These are phyloP conservation scores for Octomys mimax DNA, from an alignment of 2,797 vertebrate genomes.

Conservation along the genomic window DNA sequence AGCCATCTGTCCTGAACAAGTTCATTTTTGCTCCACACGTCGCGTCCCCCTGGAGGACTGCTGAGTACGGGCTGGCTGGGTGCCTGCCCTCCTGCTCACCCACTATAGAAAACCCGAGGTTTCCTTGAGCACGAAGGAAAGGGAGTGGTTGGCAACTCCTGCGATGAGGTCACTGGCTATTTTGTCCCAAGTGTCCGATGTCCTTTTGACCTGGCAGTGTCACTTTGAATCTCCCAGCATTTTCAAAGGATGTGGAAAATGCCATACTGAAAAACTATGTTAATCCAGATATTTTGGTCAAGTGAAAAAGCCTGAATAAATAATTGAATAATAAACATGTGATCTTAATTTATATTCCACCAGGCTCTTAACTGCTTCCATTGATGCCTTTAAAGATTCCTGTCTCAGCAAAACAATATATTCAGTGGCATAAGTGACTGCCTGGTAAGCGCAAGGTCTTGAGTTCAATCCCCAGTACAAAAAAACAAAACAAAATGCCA, in stretches of 20 bases:
- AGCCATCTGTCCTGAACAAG: slow-evolving; percentile 78
- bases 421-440: no score
- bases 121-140: slow-evolving; percentile 76
- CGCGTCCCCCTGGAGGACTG: neutral
- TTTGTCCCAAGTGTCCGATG: slow-evolving; percentile 61
- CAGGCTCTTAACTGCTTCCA: neutral
- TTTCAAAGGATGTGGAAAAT: slow-evolving; percentile 38
- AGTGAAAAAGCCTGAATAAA: slow-evolving; percentile 46
- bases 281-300: slow-evolving; percentile 10
- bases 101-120: slow-evolving; percentile 49
- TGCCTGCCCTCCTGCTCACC: slow-evolving; percentile 52
- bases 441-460: no score
- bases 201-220: slow-evolving; percentile 39
- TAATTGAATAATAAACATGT: slow-evolving; percentile 31
- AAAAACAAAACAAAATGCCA: neutral
- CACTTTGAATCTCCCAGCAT: neutral
- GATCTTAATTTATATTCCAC: neutral
- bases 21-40: slow-evolving; percentile 59
- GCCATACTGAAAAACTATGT: neutral
- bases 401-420: neutral
- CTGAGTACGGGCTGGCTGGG: slow-evolving; percentile 53
- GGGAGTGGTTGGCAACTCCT: slow-evolving; percentile 63
- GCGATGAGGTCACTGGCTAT: slow-evolving; percentile 75
- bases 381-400: neutral
- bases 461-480: no score